Evolutionary conservation across 2,888 invertebrate genomes (phyloP).

Genomic region (Pogonocherus hispidulus): DNA sequence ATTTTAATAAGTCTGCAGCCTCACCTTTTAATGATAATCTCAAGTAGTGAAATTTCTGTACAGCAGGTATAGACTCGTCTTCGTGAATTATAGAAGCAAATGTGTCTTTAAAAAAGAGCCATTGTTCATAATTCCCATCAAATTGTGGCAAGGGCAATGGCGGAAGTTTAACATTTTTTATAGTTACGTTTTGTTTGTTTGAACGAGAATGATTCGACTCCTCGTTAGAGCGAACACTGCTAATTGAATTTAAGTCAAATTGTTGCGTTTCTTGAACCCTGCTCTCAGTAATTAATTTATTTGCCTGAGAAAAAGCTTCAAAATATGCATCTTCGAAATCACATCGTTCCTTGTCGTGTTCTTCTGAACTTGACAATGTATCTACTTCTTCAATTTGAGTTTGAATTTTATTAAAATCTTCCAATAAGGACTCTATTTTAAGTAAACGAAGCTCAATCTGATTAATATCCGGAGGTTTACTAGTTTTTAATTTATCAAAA

Average conservation of each 20-base stretch:
- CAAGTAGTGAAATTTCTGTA: conserved; percentile 24
- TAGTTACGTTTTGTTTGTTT: no score
- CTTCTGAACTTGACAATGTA: no score
- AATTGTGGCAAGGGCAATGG: background rate
- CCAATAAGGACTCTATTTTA: background rate
- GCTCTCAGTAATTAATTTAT: no score
- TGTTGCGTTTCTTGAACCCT: no score
- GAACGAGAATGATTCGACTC: no score
- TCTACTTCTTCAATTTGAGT: no score
- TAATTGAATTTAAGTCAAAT: no score
- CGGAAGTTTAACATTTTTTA: no score
- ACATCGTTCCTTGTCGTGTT: no score
- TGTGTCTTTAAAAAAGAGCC: conserved; percentile 12
- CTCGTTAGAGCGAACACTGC: no score
- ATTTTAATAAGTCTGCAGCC: conserved; percentile 3
- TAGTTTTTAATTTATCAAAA: background rate
- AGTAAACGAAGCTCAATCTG: background rate
- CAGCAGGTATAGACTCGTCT: background rate
- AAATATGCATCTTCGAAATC: no score
- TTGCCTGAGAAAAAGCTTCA: no score
- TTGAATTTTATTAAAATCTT: background rate
- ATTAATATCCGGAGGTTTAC: background rate
- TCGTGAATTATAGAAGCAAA: background rate
- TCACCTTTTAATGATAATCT: conserved; percentile 3
- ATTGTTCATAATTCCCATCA: background rate